Percentiles rank a stretch among this genome's conserved stretches.
phyloP scores from a whole-genome alignment of 1,140 invertebrate species.

The Aphaenogaster rudis region DNA sequence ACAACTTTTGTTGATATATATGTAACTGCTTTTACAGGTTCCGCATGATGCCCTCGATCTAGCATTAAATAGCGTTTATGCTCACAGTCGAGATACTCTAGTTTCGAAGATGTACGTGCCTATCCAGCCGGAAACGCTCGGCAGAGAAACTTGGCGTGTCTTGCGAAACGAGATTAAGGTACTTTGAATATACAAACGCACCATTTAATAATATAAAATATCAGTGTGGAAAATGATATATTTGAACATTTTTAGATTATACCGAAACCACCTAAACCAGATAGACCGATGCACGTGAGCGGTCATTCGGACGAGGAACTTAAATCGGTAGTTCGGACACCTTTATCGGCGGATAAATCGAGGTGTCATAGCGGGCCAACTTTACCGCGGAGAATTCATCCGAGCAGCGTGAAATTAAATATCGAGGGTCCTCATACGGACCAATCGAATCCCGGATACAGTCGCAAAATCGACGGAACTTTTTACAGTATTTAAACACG shows the following conservation, averaged over 20 bases:
- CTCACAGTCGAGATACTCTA: constrained; percentile 79
- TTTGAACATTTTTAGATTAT: constrained; percentile 5
- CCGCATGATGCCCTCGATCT: constrained; percentile 83
- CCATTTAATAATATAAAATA: neutral
- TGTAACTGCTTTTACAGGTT: constrained; percentile 71
- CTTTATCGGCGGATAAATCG: constrained; percentile 17
- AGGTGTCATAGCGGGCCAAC: constrained; percentile 68
- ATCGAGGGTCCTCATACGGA: constrained; percentile 85
- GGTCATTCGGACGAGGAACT: constrained; percentile 49
- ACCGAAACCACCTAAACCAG: constrained; percentile 36
- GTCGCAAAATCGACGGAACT: constrained; percentile 86
- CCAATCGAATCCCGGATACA: constrained; percentile 86
- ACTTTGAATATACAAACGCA: neutral
- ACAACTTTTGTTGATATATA: neutral
- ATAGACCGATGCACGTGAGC: constrained; percentile 39
- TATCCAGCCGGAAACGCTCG: constrained; percentile 83
- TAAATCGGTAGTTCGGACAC: constrained; percentile 14
- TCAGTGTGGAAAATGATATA: neutral
- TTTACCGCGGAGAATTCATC: constrained; percentile 81
- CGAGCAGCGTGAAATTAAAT: constrained; percentile 84
- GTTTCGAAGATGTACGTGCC: constrained; percentile 79
- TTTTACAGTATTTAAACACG: constrained; percentile 83
- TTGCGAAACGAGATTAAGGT: constrained; percentile 85
- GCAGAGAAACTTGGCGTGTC: constrained; percentile 82
- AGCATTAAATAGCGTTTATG: constrained; percentile 80